phyloP scores from a whole-genome alignment of 2,888 invertebrate species.

The Cheilosia impressa region DNA sequence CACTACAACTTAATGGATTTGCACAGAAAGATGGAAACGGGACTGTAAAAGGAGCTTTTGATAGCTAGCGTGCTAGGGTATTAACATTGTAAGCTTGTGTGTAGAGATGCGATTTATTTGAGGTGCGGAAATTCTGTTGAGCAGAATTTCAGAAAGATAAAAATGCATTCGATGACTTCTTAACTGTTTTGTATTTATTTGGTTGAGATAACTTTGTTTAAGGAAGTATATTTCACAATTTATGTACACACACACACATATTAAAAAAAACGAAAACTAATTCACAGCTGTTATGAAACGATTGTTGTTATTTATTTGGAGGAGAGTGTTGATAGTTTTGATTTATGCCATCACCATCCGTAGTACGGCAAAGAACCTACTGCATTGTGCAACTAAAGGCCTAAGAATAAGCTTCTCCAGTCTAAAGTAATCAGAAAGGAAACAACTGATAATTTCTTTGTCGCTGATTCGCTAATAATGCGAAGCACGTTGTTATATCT shows the following conservation, averaged over 20 bases:
- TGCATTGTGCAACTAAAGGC: no score
- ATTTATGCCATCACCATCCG: neutral
- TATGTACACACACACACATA: slow-evolving; percentile 40
- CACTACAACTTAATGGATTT: slow-evolving; percentile 48
- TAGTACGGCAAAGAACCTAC: no score
- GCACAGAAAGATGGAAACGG: slow-evolving; percentile 32
- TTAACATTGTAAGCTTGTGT: slow-evolving; percentile 32
- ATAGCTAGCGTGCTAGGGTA: slow-evolving; percentile 31
- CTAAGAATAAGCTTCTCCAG: no score
- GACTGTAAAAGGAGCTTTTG: slow-evolving; percentile 13
- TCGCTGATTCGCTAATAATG: no score
- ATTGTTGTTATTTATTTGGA: neutral
- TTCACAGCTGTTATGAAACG: neutral
- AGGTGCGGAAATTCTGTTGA: slow-evolving; percentile 37
- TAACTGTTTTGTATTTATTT: slow-evolving; percentile 62
- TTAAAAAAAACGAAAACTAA: slow-evolving; percentile 10
- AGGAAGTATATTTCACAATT: slow-evolving; percentile 62
- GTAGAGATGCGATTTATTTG: slow-evolving; percentile 12
- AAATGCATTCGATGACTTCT: slow-evolving; percentile 55
- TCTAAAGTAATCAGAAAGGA: no score
- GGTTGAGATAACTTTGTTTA: slow-evolving; percentile 49
- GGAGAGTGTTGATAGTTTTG: no score
- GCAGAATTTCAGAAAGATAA: slow-evolving; percentile 13
- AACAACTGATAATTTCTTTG: no score
- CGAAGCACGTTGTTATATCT: no score